phyloP scores from a whole-genome alignment of 2,888 invertebrate species.

The Pristionchus japonicus region DNA sequence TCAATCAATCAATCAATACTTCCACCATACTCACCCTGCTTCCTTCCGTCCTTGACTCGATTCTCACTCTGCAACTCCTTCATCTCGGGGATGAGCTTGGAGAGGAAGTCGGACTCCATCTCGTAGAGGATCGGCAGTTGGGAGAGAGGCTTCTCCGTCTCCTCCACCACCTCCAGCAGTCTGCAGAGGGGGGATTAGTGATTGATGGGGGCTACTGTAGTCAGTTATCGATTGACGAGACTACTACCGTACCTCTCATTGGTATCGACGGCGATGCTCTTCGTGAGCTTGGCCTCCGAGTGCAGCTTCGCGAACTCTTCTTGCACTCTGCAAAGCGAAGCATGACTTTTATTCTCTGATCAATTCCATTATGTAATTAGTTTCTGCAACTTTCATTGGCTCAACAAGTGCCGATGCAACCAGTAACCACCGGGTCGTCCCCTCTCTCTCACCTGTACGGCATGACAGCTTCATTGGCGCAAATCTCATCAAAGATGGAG shows the following conservation, averaged over 20 bases:
- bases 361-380: not conserved
- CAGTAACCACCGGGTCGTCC: constrained; percentile 48
- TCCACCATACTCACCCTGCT: constrained; percentile 46
- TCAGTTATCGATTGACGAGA: too few relatives aligned
- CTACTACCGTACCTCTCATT: constrained; percentile 55
- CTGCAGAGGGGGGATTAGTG: not conserved
- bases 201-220: not conserved
- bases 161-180: constrained; percentile 18
- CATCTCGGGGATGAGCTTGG: constrained; percentile 64
- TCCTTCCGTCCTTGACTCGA: constrained; percentile 53
- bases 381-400: not conserved
- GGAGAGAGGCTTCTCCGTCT: constrained; percentile 53
- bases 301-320: constrained; percentile 70
- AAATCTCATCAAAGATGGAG: constrained; percentile 62
- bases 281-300: constrained; percentile 61
- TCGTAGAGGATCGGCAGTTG: constrained; percentile 61
- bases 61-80: constrained; percentile 55
- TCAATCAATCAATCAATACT: not conserved
- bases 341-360: not conserved
- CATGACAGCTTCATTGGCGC: constrained; percentile 53
- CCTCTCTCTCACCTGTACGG: constrained; percentile 23
- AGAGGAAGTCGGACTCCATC: constrained; percentile 59
- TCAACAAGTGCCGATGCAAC: not conserved
- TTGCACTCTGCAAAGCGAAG: constrained; percentile 65
- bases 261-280: constrained; percentile 68